phyloP scores from a whole-genome alignment of 64 coral and sea anemone species.

The Hydrozoanthus tunicans region DNA sequence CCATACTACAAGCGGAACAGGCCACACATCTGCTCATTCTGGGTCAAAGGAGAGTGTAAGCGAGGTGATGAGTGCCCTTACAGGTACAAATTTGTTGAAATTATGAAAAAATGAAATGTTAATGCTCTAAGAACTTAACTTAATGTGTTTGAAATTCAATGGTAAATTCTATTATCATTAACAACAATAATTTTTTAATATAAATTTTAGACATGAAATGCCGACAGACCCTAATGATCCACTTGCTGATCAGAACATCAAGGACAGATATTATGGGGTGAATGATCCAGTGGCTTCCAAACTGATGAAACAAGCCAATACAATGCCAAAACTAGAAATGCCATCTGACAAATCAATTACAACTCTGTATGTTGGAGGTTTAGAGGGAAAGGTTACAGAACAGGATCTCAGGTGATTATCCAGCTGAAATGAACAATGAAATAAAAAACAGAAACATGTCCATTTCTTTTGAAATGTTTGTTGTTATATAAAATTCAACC shows the following conservation, averaged over 20 bases:
- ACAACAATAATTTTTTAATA: not conserved
- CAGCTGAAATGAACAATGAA: too few relatives aligned
- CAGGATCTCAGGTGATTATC: slow-evolving; percentile 86
- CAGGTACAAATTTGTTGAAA: slow-evolving; percentile 58
- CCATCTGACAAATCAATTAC: slow-evolving; percentile 94
- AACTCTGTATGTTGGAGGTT: slow-evolving; percentile 94
- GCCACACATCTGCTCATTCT: slow-evolving; percentile 97
- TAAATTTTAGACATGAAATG: slow-evolving; percentile 90
- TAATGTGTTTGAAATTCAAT: too few relatives aligned
- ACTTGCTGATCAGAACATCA: slow-evolving; percentile 97
- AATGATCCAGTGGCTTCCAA: slow-evolving; percentile 94
- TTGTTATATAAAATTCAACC: too few relatives aligned
- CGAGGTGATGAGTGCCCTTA: slow-evolving; percentile 98
- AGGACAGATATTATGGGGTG: slow-evolving; percentile 97
- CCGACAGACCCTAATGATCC: slow-evolving; percentile 98
- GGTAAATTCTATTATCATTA: too few relatives aligned
- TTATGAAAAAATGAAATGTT: not conserved
- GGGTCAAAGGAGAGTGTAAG: slow-evolving; percentile 99
- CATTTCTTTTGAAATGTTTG: not conserved
- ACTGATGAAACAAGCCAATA: slow-evolving; percentile 84
- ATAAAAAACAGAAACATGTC: too few relatives aligned
- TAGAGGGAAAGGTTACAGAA: slow-evolving; percentile 95
- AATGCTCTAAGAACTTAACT: not conserved
- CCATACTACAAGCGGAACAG: slow-evolving; percentile 99
- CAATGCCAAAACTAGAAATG: slow-evolving; percentile 81